Evolutionary conservation across 2,888 invertebrate species (phyloP), one percentile per base, ranked within the genome.

Genomic region (Hemithea aestivaria): DNA sequence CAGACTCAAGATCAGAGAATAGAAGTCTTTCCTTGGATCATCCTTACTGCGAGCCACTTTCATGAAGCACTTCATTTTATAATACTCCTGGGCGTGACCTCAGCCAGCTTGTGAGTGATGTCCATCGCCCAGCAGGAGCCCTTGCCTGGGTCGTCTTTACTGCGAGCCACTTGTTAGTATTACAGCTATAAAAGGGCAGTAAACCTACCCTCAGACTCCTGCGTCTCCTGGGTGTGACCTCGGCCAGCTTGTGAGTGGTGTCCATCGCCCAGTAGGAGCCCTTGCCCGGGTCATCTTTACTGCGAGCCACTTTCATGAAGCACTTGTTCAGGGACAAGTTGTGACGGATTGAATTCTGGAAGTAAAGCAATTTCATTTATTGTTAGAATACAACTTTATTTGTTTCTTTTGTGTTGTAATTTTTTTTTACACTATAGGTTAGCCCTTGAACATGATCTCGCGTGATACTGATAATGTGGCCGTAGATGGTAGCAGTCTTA

Each of bases 221-320:
- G 11, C 88, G 84, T 48, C 89, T 82, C 33, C 89, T 67, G 2
- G 85, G 81, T 20, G 88, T 80, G 20, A 84, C 84, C 50, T 90
- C 89, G 0, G 89, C 89, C 63, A 88, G 81, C 41, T 85, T 87
- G 61, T 88, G 84, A 49, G 82, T 87, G 51, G 83, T 84, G 64
- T 90, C 90, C 74, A 90, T 90, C 10, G 90, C 89, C 90, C 90
- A 90, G 67, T 90, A 90, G 1, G 89, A 89, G 10, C 90, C 92
- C 71, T 92, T 92, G 58, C 92, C 92, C 1, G 92, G 92, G 67
- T 92, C 92, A 60, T 92, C 92, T 71, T 92, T 92, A 42, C 91
- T 90, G 46, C 92, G 84, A 6, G 92, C 91, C 49, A 92, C 91
- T 71, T 92, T 92, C 72, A 90, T 89, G 77, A 92, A 92, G 73